Base-by-base conservation (phyloP, 2,888 invertebrate genomes). In the Tachina grossa region DNA sequence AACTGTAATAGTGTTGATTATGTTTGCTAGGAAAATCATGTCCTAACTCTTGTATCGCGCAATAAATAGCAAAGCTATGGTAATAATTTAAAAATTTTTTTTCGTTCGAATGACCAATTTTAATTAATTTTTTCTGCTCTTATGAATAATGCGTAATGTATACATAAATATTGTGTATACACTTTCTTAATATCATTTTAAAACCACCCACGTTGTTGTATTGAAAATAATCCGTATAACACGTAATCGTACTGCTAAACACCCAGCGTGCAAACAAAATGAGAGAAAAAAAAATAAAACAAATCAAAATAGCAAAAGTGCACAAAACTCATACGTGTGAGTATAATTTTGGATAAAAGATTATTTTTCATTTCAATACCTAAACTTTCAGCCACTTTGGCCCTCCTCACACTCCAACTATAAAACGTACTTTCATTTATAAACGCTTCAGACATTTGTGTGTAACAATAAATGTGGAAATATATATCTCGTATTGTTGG, bases 321-420 rank as follows among this genome's bases (percentile, higher is more conserved):
- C 45, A 59, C 69, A 75, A 84, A 71, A 66, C 57, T 53, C 43
- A 43, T 43, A 83, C 85, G 83, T 85, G 79, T 71, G 75, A 81
- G 72, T 78, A 78, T 79, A 72, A 72, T 75, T 82, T 85, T 63
- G 69, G 51, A 16, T 55, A 75, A 83, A 79, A 79, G 76, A 76
- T 83, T 80, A 83, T 76, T 80, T 72, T 85, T 80, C 75, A 79
- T 85, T 85, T 79, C 74, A 66, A 74, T 81, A 66, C 41, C 53
- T 71, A 53, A 31, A 79, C 53, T 59, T 41, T 22, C 9, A 57
- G 22, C 31, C 66, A 57, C 65, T 41, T 47, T 19, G 71, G 4
- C 41, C 13, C 31, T 6, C 31, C 31, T 31, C 31, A 31, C 47
- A 68, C 49, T 59, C 43, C n/a, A 19, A 49, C 55, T 16, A 45